Conservation (phyloP, 2,113 vertebrate genomes). For the Pipa parva region DNA sequence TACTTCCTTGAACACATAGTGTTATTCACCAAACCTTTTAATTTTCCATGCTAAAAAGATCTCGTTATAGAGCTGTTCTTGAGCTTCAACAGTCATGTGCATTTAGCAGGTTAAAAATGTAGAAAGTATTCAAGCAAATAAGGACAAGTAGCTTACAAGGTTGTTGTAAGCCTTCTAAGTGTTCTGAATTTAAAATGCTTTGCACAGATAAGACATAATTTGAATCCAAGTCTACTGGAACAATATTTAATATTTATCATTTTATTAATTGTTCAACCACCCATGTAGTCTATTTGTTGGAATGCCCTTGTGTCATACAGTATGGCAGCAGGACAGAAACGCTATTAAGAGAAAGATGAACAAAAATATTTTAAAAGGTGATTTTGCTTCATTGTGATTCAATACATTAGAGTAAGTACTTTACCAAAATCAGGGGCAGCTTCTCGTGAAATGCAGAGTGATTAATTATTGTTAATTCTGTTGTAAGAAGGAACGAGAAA, state of each 20-base stretch:
- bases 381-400: no score
- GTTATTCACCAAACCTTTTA: no score
- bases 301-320: constrained; percentile 17
- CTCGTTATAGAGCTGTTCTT: no score
- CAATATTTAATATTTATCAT: constrained; percentile 19
- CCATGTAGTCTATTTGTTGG: constrained; percentile 11
- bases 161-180: not conserved
- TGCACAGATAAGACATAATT: constrained; percentile 10
- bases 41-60: no score
- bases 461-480: no score
- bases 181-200: not conserved
- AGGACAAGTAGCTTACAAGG: not conserved
- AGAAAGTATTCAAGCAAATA: not conserved
- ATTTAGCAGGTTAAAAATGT: no score
- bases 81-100: no score
- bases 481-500: no score
- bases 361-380: constrained; percentile 5
- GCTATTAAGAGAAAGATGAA: not conserved
- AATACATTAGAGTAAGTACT: no score
- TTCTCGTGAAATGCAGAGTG: no score
- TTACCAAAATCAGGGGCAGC: no score
- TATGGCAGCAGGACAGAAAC: not conserved
- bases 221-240: constrained; percentile 14
- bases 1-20: no score
- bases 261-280: constrained; percentile 25